phyloP scores from a whole-genome alignment of 2,888 invertebrate genomes.

The Hedychridium roseum region DNA sequence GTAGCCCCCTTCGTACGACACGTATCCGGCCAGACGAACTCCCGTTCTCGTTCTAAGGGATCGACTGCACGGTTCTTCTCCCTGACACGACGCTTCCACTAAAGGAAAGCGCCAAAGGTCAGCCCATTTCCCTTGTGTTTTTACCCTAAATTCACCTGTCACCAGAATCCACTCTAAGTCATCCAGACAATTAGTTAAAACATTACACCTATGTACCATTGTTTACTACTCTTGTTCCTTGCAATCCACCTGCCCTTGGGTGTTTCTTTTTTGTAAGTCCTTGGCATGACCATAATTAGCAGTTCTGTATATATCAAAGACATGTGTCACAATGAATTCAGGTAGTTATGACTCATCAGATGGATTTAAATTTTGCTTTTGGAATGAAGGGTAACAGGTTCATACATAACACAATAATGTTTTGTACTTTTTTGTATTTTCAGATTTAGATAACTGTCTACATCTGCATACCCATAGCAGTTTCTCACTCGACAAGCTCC shows the following conservation, averaged over 20 bases:
- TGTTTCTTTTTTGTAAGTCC: conserved; percentile 9
- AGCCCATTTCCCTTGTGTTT: conserved; percentile 25
- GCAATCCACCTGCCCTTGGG: conserved; percentile 5
- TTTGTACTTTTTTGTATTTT: conserved; percentile 22
- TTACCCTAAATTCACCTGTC: not conserved
- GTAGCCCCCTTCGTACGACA: conserved; percentile 24
- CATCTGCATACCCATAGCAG: conserved; percentile 23
- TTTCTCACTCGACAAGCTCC: conserved; percentile 26
- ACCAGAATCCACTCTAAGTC: not conserved
- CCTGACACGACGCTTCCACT: conserved; percentile 26
- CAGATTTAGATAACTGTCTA: conserved; percentile 38
- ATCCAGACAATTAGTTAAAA: not conserved
- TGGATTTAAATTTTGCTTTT: no score
- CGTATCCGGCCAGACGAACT: conserved; percentile 12
- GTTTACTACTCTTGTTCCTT: not conserved
- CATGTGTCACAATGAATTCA: no score
- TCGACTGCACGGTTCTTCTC: conserved; percentile 1
- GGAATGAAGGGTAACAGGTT: no score
- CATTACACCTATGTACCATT: not conserved
- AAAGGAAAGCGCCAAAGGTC: conserved; percentile 28
- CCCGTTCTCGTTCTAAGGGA: no score
- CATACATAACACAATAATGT: no score
- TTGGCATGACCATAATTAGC: no score
- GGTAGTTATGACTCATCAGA: no score
- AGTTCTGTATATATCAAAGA: no score